Evolutionary conservation across 1,140 invertebrate species (phyloP), one percentile per base, ranked within the genome.

Genomic region (Drosophila sechellia): DNA sequence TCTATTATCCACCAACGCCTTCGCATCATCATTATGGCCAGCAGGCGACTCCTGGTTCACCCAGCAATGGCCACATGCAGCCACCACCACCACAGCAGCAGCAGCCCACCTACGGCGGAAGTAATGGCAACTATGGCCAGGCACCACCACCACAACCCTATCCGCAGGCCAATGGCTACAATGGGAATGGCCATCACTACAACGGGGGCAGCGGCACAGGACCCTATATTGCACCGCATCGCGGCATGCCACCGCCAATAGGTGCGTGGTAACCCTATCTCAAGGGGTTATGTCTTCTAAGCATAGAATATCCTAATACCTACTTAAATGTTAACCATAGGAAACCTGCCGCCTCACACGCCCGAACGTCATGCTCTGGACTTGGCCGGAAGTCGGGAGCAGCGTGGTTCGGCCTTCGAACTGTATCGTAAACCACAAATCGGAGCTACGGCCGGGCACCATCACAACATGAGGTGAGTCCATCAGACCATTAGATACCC

Each of bases 321-420:
- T 12, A 20, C 20, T 22, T 22, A 22, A 22, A 22, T 40, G 3
- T n/a, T 42, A 83, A 5, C 12, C 1, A n/a, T 4, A 75, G 91
- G 89, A 64, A 92, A 91, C 64, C 60, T 92, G n/a, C 91, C 91
- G 17, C 80, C 90, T 0, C 90, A 90, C 37, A 80, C 89, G 8
- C 86, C 91, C 0, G 91, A 92, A 45, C 86, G 91, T 2, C 89
- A 92, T 69, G 93, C 93, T 35, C 81, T 95, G 34, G 96, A 97
- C 92, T 93, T 97, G 78, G 95, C 96, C 5, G 96, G 97, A 12
- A 96, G 97, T 83, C 95, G 97, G 76, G 97, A 98, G 91, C 97
- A 98, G 90, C 93, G 97, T 48, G 97, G 97, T n/a, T 98, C 97
- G 78, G 98, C 98, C 10, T 99, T 99, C 92, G 98, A 99, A 90